phyloP scores from a whole-genome alignment of 2,797 vertebrate genomes.

The Phoeniculus purpureus region DNA sequence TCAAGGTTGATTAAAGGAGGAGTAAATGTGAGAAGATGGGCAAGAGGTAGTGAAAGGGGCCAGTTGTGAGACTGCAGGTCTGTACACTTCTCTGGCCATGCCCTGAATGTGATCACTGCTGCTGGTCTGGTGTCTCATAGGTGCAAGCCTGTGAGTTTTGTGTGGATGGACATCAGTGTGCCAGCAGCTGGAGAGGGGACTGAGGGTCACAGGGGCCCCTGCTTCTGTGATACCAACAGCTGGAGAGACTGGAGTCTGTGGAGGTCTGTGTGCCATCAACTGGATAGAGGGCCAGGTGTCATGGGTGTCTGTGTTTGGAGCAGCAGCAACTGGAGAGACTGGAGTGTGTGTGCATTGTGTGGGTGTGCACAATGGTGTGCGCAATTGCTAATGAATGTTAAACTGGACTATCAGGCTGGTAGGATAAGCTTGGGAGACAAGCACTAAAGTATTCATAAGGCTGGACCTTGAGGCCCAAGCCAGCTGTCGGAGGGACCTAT shows the following conservation, averaged over 20 bases:
- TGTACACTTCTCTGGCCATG: fast-evolving
- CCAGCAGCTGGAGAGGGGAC: not conserved
- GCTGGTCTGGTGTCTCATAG: not conserved
- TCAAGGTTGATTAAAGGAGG: not conserved
- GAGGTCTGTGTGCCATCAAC: not conserved
- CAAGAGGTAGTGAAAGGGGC: not conserved
- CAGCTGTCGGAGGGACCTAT: not conserved
- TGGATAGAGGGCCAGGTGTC: fast-evolving
- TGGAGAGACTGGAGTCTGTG: not conserved
- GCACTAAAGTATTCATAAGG: not conserved
- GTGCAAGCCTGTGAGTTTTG: not conserved
- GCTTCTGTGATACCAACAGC: not conserved
- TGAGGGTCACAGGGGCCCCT: fast-evolving
- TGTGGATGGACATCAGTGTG: not conserved
- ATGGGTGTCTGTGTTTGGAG: not conserved
- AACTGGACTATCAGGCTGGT: not conserved
- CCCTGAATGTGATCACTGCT: not conserved
- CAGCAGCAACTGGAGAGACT: not conserved
- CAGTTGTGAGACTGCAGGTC: not conserved
- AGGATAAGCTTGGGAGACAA: not conserved
- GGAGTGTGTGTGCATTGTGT: fast-evolving
- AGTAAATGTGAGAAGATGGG: not conserved
- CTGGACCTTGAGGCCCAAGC: not conserved
- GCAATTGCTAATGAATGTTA: not conserved
- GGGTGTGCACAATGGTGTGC: not conserved